phyloP scores from a whole-genome alignment of 2,113 vertebrate genomes.

The Festucalex cinctus region DNA sequence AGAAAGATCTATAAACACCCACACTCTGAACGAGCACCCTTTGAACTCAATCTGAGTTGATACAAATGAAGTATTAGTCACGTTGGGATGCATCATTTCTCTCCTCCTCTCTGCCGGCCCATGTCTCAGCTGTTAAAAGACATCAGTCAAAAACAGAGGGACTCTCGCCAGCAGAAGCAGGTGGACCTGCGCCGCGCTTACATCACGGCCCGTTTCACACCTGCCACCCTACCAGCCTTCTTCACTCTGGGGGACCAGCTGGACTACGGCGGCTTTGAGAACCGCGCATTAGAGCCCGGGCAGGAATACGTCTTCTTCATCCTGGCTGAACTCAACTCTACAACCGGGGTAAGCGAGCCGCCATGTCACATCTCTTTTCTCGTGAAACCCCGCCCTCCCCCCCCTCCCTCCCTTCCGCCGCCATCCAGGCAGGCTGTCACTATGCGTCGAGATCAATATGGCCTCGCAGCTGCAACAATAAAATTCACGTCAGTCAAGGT shows the following conservation, averaged over 20 bases:
- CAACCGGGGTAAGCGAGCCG: constrained; percentile 76
- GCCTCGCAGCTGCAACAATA: constrained; percentile 53
- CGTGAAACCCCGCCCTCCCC: constrained; percentile 17
- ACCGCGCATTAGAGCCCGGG: constrained; percentile 86
- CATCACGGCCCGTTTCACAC: constrained; percentile 87
- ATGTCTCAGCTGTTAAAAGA: constrained; percentile 83
- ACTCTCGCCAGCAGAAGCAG: constrained; percentile 85
- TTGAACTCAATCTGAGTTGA: background rate
- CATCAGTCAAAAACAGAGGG: constrained; percentile 82
- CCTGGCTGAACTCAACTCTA: constrained; percentile 87
- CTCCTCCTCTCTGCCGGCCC: constrained; percentile 3
- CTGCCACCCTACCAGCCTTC: constrained; percentile 78
- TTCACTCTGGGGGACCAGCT: constrained; percentile 93
- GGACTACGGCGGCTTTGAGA: constrained; percentile 90
- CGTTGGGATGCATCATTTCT: constrained; percentile 21
- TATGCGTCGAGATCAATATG: constrained; percentile 44
- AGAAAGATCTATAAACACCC: constrained; percentile 25
- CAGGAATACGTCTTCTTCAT: constrained; percentile 94
- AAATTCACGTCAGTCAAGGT: constrained; percentile 53
- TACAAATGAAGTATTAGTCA: constrained; percentile 26
- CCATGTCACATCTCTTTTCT: constrained; percentile 21
- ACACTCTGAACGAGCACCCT: background rate
- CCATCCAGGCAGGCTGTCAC: constrained; percentile 44
- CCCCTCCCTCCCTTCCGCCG: constrained; percentile 1
- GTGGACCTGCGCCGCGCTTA: constrained; percentile 87